Conservation (phyloP, 2,113 vertebrate species). For the Hypomesus transpacificus region DNA sequence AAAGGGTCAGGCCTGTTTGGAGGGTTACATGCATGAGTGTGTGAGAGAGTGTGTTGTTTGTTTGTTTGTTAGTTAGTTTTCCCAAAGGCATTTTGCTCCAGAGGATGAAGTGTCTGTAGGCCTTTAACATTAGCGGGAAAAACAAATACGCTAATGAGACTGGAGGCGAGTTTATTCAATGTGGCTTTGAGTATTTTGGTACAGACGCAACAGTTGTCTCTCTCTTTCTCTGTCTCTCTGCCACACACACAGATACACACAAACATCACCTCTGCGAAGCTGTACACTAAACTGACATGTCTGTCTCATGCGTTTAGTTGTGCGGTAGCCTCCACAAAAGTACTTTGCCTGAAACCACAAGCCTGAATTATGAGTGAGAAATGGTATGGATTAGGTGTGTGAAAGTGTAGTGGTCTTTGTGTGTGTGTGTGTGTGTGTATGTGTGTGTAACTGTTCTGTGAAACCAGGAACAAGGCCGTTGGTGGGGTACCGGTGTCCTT, state of each 20-base stretch:
- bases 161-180: conserved; percentile 38
- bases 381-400: conserved; percentile 45
- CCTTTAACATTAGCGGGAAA: conserved; percentile 5
- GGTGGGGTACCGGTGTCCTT: not conserved
- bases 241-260: not conserved
- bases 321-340: conserved; percentile 60
- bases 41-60: not conserved
- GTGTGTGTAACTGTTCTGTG: not conserved
- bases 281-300: not conserved
- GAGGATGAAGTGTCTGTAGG: conserved; percentile 21
- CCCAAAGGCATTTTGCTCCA: conserved; percentile 3
- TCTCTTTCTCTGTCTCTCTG: not conserved
- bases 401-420: conserved; percentile 37
- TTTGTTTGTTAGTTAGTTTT: not conserved
- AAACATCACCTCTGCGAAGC: not conserved
- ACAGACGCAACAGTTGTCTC: not conserved
- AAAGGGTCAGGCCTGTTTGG: not conserved
- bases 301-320: not conserved
- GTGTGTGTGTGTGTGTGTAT: conserved; percentile 40
- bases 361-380: conserved; percentile 1
- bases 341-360: conserved; percentile 54
- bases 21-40: not conserved
- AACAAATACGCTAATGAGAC: conserved; percentile 46
- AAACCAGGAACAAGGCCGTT: not conserved
- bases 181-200: conserved; percentile 37